Conservation (phyloP, 2,113 vertebrate species). For the Vulpes lagopus region DNA sequence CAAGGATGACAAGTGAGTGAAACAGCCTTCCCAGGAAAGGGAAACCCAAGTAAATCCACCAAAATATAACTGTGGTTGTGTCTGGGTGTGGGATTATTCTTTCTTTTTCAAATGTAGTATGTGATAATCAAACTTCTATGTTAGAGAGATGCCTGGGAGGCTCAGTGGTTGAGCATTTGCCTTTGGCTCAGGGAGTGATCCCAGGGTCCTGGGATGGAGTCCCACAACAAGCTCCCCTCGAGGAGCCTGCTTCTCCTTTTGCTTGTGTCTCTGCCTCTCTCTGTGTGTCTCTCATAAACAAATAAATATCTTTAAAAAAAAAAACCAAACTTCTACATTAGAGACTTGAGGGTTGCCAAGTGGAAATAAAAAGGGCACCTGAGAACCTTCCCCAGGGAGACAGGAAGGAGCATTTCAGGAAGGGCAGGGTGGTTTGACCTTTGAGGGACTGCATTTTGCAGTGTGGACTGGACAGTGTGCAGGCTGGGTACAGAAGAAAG, state of each 20-base stretch:
- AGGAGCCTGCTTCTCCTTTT: too few species aligned
- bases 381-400: not conserved
- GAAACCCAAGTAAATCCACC: not conserved
- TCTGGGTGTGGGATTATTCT: not conserved
- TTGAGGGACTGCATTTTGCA: not conserved
- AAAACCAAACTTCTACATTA: not conserved
- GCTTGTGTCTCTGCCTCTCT: too few species aligned
- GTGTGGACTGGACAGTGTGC: not conserved
- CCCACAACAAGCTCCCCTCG: too few species aligned
- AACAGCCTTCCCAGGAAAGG: not conserved
- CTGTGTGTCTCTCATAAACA: too few species aligned
- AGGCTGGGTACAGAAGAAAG: not conserved
- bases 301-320: too few species aligned
- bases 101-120: not conserved
- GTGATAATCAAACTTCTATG: not conserved
- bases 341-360: not conserved
- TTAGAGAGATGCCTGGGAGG: not conserved
- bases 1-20: too few species aligned
- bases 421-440: not conserved
- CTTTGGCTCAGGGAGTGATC: too few species aligned
- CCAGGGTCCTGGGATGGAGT: too few species aligned
- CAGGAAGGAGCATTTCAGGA: not conserved
- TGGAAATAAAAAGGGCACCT: not conserved
- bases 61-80: not conserved
- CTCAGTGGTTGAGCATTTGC: too few species aligned